Conservation (phyloP, 2,797 vertebrate genomes). For the Carcharodon carcharias region DNA sequence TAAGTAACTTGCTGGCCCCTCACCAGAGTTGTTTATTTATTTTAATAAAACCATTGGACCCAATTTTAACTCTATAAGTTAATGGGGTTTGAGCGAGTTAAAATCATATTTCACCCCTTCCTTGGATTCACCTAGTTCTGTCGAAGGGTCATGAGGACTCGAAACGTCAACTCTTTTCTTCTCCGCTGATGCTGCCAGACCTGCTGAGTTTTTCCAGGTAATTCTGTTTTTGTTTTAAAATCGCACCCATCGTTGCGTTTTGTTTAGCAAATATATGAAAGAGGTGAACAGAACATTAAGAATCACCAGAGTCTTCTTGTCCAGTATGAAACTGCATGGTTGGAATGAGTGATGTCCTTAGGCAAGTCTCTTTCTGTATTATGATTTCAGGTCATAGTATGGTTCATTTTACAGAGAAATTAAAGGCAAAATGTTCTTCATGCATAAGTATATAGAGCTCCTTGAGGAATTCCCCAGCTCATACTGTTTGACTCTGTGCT, state of each 20-base stretch:
- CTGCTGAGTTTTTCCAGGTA: no score
- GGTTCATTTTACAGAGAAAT: not conserved
- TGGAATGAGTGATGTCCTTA: not conserved
- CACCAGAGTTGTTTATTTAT: not conserved
- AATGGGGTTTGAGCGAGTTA: not conserved
- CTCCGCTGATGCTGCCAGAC: no score
- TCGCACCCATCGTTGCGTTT: not conserved
- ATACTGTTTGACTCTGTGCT: not conserved
- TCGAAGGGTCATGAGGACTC: no score
- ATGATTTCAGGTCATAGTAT: not conserved
- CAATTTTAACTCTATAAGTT: not conserved
- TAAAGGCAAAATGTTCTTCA: slow-evolving; percentile 10
- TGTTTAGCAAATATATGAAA: not conserved
- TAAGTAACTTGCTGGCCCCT: not conserved
- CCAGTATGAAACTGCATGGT: not conserved
- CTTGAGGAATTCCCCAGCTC: not conserved
- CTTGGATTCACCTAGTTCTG: no score
- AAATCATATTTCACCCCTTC: no score
- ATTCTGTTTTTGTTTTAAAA: no score
- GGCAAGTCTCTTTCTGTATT: not conserved
- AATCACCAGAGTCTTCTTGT: not conserved
- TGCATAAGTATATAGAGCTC: not conserved
- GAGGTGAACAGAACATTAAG: not conserved
- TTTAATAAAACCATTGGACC: not conserved
- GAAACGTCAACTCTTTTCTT: no score